These are phyloP conservation scores for Oxyteleia sp. DNA, from an alignment of 2,888 invertebrate species.

Conservation along the genomic window DNA sequence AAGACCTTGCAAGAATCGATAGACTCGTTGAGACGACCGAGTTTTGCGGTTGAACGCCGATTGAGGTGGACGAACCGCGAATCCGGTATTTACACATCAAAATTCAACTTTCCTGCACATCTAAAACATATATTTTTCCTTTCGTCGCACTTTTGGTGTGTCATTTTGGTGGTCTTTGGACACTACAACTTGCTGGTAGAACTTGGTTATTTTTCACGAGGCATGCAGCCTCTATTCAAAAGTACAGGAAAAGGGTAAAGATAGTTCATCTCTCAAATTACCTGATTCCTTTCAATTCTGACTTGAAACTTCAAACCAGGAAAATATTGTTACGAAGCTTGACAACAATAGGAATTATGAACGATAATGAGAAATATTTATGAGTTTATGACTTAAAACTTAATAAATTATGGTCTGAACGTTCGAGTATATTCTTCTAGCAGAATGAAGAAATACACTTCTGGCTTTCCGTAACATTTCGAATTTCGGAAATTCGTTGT, in stretches of 20 bases:
- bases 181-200: conserved; percentile 15
- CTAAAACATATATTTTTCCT: neutral
- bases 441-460: too few species aligned
- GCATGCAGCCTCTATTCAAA: conserved; percentile 33
- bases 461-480: conserved; percentile 33
- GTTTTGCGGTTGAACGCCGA: conserved; percentile 46
- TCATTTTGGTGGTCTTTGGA: conserved; percentile 7
- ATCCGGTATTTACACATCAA: conserved; percentile 50
- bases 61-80: conserved; percentile 44
- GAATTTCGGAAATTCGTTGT: conserved; percentile 42
- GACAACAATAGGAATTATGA: too few species aligned
- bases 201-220: too few species aligned
- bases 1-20: conserved; percentile 31
- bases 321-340: too few species aligned
- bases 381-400: too few species aligned
- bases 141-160: conserved; percentile 1
- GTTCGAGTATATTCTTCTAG: too few species aligned
- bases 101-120: conserved; percentile 18
- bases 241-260: too few species aligned
- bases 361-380: too few species aligned
- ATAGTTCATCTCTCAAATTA: too few species aligned
- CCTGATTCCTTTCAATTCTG: too few species aligned
- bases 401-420: too few species aligned
- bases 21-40: conserved; percentile 28
- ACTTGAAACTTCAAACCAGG: too few species aligned